Evolutionary conservation across 2,797 vertebrate species (phyloP), one percentile per base, ranked within the genome.

Genomic region (Danio tinwini): DNA sequence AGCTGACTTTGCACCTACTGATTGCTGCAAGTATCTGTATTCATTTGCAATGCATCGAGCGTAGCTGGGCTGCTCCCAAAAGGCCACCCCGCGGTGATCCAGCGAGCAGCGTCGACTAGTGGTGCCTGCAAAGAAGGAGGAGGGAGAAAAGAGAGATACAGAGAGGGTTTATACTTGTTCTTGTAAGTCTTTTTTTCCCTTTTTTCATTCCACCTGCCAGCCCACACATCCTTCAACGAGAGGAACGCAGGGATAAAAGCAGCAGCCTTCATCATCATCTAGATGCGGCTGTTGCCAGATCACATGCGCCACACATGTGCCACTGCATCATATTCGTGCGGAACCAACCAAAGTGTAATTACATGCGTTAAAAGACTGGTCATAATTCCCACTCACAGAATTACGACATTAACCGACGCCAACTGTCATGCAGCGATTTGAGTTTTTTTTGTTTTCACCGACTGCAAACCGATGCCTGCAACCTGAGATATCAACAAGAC

Each of bases 1-100:
- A 96, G 96, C 95, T 96, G 97, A 96, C 94, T 95, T 97, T 97
- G 96, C 95, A 99, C 98, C 96, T 99, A 99, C 98, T 98, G 97
- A 98, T 97, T 97, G 97, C 96, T 98, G 98, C 96, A 99, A 96
- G 96, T 97, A 96, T 97, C 97, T 96, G 96, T 98, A 99, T 95
- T 99, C 98, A 93, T 98, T 97, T 93, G 97, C 97, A 94, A 98
- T 98, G 95, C 98, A 99, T 96, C 98, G 95, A 92, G 98, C 98
- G 92, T 99, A 99, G 95, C 98, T 99, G 85, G 98, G 98, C 89
- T 96, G 95, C 91, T 99, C 98, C 98, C 98, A 99, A 93, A 96
- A 97, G 95, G 98, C 98, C 93, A 97, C 94, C 90, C 98, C 98
- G 61, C 96, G 97, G 92, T 96, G 95, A 95, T 96, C 95, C 94